phyloP scores from a whole-genome alignment of 2,113 vertebrate genomes.

The Anser brachyrhynchus region DNA sequence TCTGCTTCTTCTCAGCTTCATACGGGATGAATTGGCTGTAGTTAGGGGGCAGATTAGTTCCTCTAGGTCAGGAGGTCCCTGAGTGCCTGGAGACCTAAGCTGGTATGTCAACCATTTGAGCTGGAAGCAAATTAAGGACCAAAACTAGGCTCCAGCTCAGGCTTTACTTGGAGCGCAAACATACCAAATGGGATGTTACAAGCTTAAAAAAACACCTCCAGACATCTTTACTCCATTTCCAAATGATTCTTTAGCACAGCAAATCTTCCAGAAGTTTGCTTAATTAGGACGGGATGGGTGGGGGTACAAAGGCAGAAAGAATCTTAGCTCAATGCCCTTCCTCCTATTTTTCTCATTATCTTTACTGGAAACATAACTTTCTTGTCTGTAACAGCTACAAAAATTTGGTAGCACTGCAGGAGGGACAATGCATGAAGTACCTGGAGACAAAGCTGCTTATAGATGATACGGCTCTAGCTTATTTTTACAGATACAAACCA shows the following conservation, averaged over 20 bases:
- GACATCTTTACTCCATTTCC: not conserved
- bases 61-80: not conserved
- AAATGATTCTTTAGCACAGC: not conserved
- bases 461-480: not conserved
- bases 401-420: not conserved
- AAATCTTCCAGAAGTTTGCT: not conserved
- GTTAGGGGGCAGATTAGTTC: not conserved
- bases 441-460: not conserved
- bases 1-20: not conserved
- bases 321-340: not conserved
- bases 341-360: not conserved
- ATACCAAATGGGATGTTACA: not conserved
- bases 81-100: not conserved
- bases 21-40: not conserved
- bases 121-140: not conserved
- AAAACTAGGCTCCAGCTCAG: not conserved
- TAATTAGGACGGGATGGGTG: not conserved
- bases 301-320: not conserved
- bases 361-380: not conserved
- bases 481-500: not conserved
- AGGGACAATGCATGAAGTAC: not conserved
- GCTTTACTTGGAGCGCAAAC: not conserved
- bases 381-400: not conserved
- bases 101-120: not conserved
- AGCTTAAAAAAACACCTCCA: not conserved